Evolutionary conservation across 2,888 invertebrate genomes (phyloP).

Genomic region (Sisyra terminalis): DNA sequence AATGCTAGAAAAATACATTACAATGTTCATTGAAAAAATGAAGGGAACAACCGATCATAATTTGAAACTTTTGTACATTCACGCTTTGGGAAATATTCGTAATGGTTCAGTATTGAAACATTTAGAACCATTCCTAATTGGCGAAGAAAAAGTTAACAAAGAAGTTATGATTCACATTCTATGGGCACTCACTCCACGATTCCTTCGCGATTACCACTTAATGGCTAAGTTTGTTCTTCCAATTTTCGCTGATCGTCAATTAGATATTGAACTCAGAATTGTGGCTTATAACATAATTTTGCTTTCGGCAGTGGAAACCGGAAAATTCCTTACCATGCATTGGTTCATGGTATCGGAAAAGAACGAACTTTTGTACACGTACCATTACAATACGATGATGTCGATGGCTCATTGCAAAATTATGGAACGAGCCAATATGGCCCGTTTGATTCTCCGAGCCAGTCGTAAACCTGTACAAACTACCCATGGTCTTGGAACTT

Average conservation of each 20-base stretch:
- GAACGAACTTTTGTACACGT: slow-evolving; percentile 28
- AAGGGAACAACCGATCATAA: slow-evolving; percentile 18
- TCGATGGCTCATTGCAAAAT: slow-evolving; percentile 27
- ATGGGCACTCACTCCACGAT: slow-evolving; percentile 22
- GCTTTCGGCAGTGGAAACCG: slow-evolving; percentile 21
- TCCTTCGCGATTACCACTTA: slow-evolving; percentile 16
- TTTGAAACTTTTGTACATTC: slow-evolving; percentile 25
- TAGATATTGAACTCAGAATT: slow-evolving; percentile 26
- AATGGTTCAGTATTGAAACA: slow-evolving; percentile 22
- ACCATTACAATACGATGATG: slow-evolving; percentile 28
- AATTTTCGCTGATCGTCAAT: slow-evolving; percentile 23
- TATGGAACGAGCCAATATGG: slow-evolving; percentile 17
- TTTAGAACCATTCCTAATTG: slow-evolving; percentile 25
- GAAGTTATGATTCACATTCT: slow-evolving; percentile 26
- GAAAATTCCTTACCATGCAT: slow-evolving; percentile 25
- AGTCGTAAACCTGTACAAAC: slow-evolving; percentile 17
- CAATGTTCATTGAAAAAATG: slow-evolving; percentile 15
- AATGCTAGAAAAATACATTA: slow-evolving; percentile 16
- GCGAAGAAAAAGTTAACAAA: slow-evolving; percentile 19
- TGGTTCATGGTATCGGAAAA: slow-evolving; percentile 28
- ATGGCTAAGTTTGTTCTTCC: slow-evolving; percentile 28
- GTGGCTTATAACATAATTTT: slow-evolving; percentile 28
- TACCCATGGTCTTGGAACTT: slow-evolving; percentile 19
- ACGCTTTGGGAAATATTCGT: slow-evolving; percentile 29
- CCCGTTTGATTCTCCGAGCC: slow-evolving; percentile 22